Evolutionary conservation across 2,797 vertebrate genomes (phyloP).

Genomic region (Gymnothorax javanicus): DNA sequence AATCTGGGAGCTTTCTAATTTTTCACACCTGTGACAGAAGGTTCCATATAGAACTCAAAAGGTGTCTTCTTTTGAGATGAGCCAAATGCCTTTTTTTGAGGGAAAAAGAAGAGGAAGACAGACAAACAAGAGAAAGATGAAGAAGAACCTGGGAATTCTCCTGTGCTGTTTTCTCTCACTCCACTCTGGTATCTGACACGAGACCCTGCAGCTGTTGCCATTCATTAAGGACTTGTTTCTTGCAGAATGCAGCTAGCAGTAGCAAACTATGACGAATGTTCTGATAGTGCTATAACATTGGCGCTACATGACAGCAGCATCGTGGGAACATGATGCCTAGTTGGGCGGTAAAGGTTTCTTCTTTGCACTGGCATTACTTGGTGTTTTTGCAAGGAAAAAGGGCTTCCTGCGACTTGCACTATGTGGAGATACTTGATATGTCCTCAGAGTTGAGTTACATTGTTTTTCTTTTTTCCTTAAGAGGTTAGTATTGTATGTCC

Average conservation of each 20-base stretch:
- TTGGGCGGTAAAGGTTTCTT: slow-evolving; percentile 60
- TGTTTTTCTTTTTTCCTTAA: neutral
- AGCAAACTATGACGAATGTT: slow-evolving; percentile 25
- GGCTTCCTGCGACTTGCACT: neutral
- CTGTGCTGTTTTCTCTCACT: slow-evolving; percentile 49
- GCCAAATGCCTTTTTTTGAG: too few species aligned
- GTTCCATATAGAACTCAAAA: too few species aligned
- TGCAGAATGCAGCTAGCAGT: slow-evolving; percentile 67
- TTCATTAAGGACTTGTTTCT: slow-evolving; percentile 60
- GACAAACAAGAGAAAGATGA: neutral
- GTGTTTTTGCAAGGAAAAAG: slow-evolving; percentile 14
- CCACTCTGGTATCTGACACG: slow-evolving; percentile 72
- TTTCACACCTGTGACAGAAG: too few species aligned
- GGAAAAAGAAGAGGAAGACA: neutral
- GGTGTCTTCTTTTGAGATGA: too few species aligned
- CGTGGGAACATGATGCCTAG: too few species aligned
- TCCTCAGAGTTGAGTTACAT: neutral
- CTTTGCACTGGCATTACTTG: slow-evolving; percentile 58
- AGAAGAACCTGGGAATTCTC: neutral
- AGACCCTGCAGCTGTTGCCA: slow-evolving; percentile 74
- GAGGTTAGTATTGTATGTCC: neutral
- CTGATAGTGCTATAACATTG: too few species aligned
- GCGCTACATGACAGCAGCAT: too few species aligned
- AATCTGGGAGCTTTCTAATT: too few species aligned
- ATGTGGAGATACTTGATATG: slow-evolving; percentile 6